Evolutionary conservation across 2,113 vertebrate genomes (phyloP).

Genomic region (Bufo gargarizans): DNA sequence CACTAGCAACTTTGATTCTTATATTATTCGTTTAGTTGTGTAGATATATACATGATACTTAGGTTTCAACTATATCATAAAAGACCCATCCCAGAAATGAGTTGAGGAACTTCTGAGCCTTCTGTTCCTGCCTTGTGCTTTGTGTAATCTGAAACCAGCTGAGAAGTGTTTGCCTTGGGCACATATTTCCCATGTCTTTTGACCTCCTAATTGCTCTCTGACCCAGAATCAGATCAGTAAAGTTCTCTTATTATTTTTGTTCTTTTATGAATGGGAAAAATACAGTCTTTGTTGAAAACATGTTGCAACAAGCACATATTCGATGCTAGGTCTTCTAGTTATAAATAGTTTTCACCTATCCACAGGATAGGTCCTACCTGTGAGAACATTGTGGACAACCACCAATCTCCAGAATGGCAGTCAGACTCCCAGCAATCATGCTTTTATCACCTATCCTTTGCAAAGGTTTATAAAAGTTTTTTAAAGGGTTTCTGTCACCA

Average conservation of each 20-base stretch:
- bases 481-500: too few relatives aligned
- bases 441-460: too few relatives aligned
- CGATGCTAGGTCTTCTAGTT: not conserved
- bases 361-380: too few relatives aligned
- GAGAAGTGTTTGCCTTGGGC: constrained; percentile 31
- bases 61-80: too few relatives aligned
- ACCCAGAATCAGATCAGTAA: not conserved
- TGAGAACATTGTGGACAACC: too few relatives aligned
- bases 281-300: not conserved
- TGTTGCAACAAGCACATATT: not conserved
- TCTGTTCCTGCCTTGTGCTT: not conserved
- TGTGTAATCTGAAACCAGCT: constrained; percentile 24
- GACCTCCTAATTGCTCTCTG: not conserved
- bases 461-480: too few relatives aligned
- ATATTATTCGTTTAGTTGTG: too few relatives aligned
- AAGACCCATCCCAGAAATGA: too few relatives aligned
- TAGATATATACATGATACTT: too few relatives aligned
- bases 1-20: too few relatives aligned
- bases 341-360: not conserved
- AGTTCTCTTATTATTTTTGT: not conserved
- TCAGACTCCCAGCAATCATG: too few relatives aligned
- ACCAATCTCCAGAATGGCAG: too few relatives aligned
- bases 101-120: not conserved
- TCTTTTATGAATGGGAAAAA: not conserved
- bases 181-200: constrained; percentile 29